phyloP scores from a whole-genome alignment of 2,888 invertebrate genomes.

The Kryphioiulus occultus region DNA sequence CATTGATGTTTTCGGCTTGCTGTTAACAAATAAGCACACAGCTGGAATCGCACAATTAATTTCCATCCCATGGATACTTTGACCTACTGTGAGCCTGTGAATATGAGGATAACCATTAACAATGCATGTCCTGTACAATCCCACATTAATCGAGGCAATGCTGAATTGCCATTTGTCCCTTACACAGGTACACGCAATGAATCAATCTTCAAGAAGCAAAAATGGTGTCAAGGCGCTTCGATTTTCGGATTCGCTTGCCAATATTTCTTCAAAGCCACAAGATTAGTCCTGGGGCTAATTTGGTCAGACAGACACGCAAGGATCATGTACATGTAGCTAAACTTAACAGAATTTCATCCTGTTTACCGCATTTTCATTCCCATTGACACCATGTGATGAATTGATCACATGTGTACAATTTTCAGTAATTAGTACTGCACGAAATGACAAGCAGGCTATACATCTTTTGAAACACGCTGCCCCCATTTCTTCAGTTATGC shows the following conservation, averaged over 20 bases:
- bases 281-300: neutral
- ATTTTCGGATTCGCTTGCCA: neutral
- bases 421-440: neutral
- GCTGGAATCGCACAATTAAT: neutral
- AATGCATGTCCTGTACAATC: neutral
- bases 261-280: neutral
- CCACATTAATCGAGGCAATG: neutral
- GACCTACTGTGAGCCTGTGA: neutral
- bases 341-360: too few relatives aligned
- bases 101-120: neutral
- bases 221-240: neutral
- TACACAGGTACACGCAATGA: neutral
- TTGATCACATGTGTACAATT: too few relatives aligned
- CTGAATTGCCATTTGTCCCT: neutral
- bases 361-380: too few relatives aligned
- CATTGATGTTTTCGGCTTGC: neutral
- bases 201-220: slow-evolving; percentile 20
- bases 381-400: too few relatives aligned
- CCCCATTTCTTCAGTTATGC: too few relatives aligned
- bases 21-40: neutral
- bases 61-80: slow-evolving; percentile 20
- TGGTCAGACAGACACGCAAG: neutral
- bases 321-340: neutral
- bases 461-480: too few relatives aligned
- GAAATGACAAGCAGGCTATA: neutral